Evolutionary conservation across 2,888 invertebrate genomes (phyloP).

Genomic region (Brachynemurus nebulosus): DNA sequence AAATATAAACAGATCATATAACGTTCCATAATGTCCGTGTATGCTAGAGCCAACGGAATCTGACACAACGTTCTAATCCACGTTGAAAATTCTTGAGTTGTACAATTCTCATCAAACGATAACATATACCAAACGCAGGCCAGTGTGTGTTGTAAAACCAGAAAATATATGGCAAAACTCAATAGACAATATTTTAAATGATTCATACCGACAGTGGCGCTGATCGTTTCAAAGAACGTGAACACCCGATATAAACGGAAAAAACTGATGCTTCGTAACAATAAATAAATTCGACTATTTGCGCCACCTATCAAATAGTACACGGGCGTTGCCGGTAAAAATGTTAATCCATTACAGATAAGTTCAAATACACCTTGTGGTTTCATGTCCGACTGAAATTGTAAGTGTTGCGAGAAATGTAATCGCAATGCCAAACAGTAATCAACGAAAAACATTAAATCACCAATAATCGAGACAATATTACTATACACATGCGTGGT

Average conservation of each 20-base stretch:
- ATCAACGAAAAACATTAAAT: constrained; percentile 8
- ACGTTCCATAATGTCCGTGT: constrained; percentile 28
- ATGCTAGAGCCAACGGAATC: constrained; percentile 31
- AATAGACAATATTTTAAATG: constrained; percentile 36
- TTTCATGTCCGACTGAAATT: too few relatives aligned
- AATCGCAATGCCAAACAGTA: constrained; percentile 7
- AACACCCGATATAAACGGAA: constrained; percentile 33
- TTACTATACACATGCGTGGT: neutral
- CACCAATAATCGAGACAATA: constrained; percentile 2
- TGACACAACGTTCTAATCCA: constrained; percentile 29
- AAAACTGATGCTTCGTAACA: constrained; percentile 29
- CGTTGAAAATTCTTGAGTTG: too few relatives aligned
- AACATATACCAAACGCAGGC: constrained; percentile 36
- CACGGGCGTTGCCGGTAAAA: too few relatives aligned
- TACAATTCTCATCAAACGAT: too few relatives aligned
- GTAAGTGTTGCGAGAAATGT: too few relatives aligned
- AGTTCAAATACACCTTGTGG: too few relatives aligned
- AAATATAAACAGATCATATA: constrained; percentile 36
- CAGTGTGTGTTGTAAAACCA: constrained; percentile 34
- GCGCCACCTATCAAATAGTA: too few relatives aligned
- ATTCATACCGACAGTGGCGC: constrained; percentile 35
- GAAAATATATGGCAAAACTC: constrained; percentile 35
- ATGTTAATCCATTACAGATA: too few relatives aligned
- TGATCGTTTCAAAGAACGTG: constrained; percentile 32
- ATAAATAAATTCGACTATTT: constrained; percentile 4